A percentile compares a stretch with the other conserved stretches of the same genome.
Evolutionary conservation across 2,888 invertebrate genomes (phyloP).

Genomic region (Epistrophella euchroma): DNA sequence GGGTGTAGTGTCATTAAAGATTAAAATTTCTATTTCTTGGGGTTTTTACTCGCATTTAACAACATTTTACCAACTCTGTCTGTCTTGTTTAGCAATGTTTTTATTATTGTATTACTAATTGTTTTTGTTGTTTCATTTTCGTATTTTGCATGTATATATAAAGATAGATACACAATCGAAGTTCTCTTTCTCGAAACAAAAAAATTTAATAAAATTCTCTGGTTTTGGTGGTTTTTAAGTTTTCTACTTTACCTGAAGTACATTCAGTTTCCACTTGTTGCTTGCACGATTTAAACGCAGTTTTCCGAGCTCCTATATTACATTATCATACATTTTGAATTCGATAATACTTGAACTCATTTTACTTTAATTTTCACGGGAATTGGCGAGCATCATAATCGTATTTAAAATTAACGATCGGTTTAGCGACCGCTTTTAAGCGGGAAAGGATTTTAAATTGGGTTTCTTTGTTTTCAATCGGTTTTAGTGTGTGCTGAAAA

Average conservation of each 20-base stretch:
- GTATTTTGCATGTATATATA: slow-evolving; percentile 54
- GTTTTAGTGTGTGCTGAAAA: background rate
- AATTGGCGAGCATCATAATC: background rate
- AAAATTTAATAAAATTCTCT: slow-evolving; percentile 8
- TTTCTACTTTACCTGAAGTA: slow-evolving; percentile 67
- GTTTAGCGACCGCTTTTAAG: slow-evolving; percentile 59
- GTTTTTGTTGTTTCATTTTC: slow-evolving; percentile 46
- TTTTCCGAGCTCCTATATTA: slow-evolving; percentile 56
- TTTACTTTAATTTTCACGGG: background rate
- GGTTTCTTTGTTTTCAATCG: slow-evolving; percentile 17
- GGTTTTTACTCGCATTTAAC: slow-evolving; percentile 38
- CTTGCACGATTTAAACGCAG: slow-evolving; percentile 71
- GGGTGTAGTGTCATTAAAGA: slow-evolving; percentile 58
- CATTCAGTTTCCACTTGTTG: slow-evolving; percentile 73
- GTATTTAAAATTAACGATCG: slow-evolving; percentile 37
- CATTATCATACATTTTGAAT: slow-evolving; percentile 3
- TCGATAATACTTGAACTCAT: slow-evolving; percentile 17
- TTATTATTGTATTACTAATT: slow-evolving; percentile 63
- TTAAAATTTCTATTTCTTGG: slow-evolving; percentile 65
- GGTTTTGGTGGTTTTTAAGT: slow-evolving; percentile 67
- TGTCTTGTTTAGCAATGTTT: slow-evolving; percentile 60
- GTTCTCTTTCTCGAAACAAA: slow-evolving; percentile 57
- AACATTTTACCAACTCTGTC: slow-evolving; percentile 49
- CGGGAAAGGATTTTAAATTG: slow-evolving; percentile 51
- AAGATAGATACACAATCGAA: slow-evolving; percentile 33